Conservation (phyloP, 2,797 vertebrate species). For the Poeciliopsis turneri region DNA sequence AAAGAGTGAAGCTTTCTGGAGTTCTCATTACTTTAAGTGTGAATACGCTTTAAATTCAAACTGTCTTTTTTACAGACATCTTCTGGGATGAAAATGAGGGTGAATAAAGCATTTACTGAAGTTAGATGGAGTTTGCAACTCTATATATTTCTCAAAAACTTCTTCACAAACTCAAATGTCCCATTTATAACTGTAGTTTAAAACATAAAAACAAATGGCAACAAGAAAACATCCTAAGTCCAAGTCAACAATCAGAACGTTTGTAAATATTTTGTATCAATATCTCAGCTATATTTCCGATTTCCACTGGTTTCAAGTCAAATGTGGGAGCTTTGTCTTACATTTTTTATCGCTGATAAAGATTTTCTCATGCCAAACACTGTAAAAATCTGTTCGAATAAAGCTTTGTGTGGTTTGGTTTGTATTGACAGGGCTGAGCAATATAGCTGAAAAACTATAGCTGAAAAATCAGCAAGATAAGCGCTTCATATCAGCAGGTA, state of each 20-base stretch:
- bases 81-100: constrained; percentile 12
- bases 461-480: too few relatives aligned
- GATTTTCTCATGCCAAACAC: not conserved
- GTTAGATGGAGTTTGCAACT: constrained; percentile 3
- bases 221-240: not conserved
- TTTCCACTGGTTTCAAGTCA: not conserved
- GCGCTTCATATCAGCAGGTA: too few relatives aligned
- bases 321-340: not conserved
- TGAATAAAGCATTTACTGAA: not conserved
- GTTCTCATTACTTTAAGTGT: constrained; percentile 35
- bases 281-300: not conserved
- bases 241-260: not conserved
- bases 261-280: not conserved
- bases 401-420: not conserved
- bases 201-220: not conserved
- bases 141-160: not conserved
- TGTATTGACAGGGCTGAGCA: not conserved
- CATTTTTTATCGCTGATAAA: not conserved
- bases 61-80: constrained; percentile 21
- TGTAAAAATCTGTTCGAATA: not conserved
- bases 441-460: too few relatives aligned
- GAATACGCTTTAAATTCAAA: constrained; percentile 38
- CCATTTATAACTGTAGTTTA: not conserved
- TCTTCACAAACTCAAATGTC: not conserved
- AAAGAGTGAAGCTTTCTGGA: constrained; percentile 29